These are phyloP conservation scores for Trachelus troglodyta DNA, from an alignment of 2,888 invertebrate species.

Conservation along the genomic window DNA sequence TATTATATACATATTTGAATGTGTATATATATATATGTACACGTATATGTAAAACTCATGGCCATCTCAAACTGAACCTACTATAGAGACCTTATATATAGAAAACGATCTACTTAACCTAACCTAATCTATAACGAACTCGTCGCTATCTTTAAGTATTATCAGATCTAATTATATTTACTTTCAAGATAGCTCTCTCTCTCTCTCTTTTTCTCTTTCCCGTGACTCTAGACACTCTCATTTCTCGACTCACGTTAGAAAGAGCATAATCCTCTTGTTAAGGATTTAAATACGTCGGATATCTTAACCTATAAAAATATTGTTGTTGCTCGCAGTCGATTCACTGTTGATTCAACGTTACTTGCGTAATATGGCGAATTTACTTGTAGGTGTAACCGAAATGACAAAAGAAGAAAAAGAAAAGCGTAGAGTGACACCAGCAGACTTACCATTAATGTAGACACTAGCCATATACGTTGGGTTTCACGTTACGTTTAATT, in stretches of 20 bases:
- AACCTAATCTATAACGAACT: not conserved
- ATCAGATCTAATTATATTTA: not conserved
- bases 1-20: conserved; percentile 7
- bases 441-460: not conserved
- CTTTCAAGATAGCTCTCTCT: not conserved
- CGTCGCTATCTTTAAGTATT: not conserved
- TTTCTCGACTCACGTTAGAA: not conserved
- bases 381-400: not conserved
- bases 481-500: not conserved
- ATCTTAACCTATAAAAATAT: not conserved
- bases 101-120: not conserved
- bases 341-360: not conserved
- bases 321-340: not conserved
- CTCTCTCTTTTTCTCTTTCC: not conserved
- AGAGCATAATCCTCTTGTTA: not conserved
- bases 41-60: not conserved
- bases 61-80: not conserved
- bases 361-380: not conserved
- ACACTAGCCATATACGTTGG: not conserved
- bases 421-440: not conserved
- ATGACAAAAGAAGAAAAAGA: not conserved
- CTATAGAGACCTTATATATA: not conserved
- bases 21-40: not conserved
- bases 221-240: not conserved
- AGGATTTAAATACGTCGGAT: not conserved